Evolutionary conservation across 2,113 vertebrate genomes (phyloP).

Genomic region (Lota lota): DNA sequence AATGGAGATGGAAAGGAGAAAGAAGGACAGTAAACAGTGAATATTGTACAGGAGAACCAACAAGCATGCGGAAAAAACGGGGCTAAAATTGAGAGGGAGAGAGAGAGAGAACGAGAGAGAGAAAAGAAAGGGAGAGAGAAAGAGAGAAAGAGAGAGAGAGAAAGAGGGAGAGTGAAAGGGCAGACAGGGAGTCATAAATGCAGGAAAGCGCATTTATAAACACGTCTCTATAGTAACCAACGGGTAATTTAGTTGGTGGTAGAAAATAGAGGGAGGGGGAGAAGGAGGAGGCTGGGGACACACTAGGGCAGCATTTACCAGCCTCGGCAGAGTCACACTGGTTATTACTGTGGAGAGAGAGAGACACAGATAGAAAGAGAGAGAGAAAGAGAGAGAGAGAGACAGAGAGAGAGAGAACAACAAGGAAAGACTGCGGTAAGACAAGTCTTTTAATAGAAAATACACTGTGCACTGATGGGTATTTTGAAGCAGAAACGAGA

Average conservation of each 20-base stretch:
- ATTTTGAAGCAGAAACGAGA: no score
- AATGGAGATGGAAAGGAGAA: no score
- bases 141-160: slow-evolving; percentile 46
- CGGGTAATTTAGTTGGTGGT: slow-evolving; percentile 70
- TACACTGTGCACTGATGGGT: no score
- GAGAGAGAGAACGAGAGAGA: background rate
- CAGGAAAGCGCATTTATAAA: slow-evolving; percentile 71
- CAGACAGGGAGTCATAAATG: slow-evolving; percentile 65
- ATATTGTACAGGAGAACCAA: no score
- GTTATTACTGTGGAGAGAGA: slow-evolving; percentile 42
- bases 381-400: no score
- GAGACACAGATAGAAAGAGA: background rate
- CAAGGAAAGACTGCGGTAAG: no score
- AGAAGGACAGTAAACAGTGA: no score
- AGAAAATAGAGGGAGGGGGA: slow-evolving; percentile 14
- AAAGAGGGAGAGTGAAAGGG: slow-evolving; percentile 48
- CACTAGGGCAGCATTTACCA: slow-evolving; percentile 62
- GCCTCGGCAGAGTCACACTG: slow-evolving; percentile 45
- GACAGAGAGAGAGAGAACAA: no score
- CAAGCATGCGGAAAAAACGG: no score
- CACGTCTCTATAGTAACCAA: slow-evolving; percentile 78
- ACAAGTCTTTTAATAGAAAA: no score
- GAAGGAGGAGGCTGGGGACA: slow-evolving; percentile 22
- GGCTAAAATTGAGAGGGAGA: background rate
- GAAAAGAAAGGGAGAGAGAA: slow-evolving; percentile 1